Evolutionary conservation across 1,140 invertebrate genomes (phyloP), one percentile per base, ranked within the genome.

Genomic region (Heterodera schachtii): DNA sequence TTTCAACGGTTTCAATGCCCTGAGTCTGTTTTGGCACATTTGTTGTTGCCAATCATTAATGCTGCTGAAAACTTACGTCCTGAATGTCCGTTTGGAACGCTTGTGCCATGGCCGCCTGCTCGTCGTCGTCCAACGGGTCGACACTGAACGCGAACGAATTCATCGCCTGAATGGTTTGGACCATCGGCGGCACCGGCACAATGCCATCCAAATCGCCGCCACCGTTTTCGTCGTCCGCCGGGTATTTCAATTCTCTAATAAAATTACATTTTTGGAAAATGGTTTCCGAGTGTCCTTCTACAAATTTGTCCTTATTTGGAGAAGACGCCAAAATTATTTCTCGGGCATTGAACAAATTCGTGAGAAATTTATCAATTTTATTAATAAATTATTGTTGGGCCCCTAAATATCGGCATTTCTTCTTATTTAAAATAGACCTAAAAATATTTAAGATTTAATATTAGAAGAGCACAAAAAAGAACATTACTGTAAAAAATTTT

Each of bases 101-200:
- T n/a, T 84, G 79, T 16, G 85, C 83, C 52, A 86, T 79, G 21
- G 75, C 64, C 31, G 47, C 67, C 52, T 84, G 41, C 31, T 31
- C 31, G 47, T 77, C 70, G 3, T 49, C 66, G 19, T 85, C 85
- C 47, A 70, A 73, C 43, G 74, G 83, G 47, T 85, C 84, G 21
- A 86, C 84, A 69, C 84, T 83, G 52, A 84, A 80, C 52, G 84
- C 84, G 74, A 82, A 75, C 44, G 84, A 66, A 70, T 87, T 82
- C 13, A 87, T 67, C 21, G 21, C 52, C 11, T 84, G 84, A 52
- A 85, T 79, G 13, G 84, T 77, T 16, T 75, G 75, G n/a, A 77
- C 43, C n/a, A 85, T 44, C 31, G 84, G 81, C 47, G 75, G 76
- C 13, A 78, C 78, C 52, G 86, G 70, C n/a, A 43, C 46, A n/a